These are phyloP conservation scores for Mustelus asterias DNA, from an alignment of 2,113 vertebrate species.

Conservation along the genomic window DNA sequence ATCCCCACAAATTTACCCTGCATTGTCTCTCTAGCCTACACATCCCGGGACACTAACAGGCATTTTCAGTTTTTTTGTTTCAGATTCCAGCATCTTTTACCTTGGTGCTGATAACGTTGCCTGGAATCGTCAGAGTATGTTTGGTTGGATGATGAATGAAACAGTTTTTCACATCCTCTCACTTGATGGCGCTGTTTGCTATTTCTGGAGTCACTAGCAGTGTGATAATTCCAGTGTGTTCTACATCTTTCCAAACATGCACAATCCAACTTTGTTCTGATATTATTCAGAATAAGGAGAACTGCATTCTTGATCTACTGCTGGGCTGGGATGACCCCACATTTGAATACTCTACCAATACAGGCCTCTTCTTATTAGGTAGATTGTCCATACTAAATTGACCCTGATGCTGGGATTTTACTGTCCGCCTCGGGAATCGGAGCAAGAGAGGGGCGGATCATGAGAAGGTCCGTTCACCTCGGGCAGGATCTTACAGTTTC, in stretches of 20 bases:
- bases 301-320: neutral
- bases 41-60: no score
- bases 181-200: conserved; percentile 14
- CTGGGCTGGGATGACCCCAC: neutral
- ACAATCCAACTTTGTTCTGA: neutral
- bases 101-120: neutral
- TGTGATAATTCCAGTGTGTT: neutral
- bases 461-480: no score
- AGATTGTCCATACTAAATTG: no score
- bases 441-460: no score
- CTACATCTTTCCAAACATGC: neutral
- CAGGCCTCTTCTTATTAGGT: neutral
- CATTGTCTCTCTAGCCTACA: no score
- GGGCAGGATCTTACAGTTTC: no score
- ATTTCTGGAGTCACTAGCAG: neutral
- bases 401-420: no score
- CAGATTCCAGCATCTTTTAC: no score
- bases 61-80: no score
- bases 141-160: neutral
- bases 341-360: neutral
- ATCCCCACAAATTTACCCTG: no score
- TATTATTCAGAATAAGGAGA: neutral
- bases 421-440: no score
- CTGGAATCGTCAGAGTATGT: neutral
- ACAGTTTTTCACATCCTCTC: neutral